Base-by-base conservation (phyloP, 2,797 vertebrate species). In the Lithobates sylvaticus region DNA sequence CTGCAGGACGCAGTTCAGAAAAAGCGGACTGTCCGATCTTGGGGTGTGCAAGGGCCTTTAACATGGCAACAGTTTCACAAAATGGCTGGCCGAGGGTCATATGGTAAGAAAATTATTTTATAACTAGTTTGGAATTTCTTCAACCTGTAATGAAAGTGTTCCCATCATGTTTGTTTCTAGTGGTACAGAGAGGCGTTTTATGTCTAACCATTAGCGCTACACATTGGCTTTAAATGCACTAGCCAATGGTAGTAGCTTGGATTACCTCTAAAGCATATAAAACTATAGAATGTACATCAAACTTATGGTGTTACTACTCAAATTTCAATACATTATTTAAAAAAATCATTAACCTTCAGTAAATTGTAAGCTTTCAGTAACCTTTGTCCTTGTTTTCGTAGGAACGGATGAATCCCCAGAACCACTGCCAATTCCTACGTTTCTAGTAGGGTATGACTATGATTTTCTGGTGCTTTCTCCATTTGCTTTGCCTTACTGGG, bases 61-160 rank as follows among this genome's bases (percentile, higher is more conserved):
- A 99, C 98, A 58, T 99, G 98, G 98, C 98, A 99, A 88, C 98
- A 99, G 90, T 99, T 99, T 89, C 98, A 99, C 94, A 99, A 99
- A 91, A 99, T 99, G 97, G 98, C 98, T 90, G 98, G 98, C 88
- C 97, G 98, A 86, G 98, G 98, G 89, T 98, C 98, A 83, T 99
- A 99, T 0, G 98, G 98, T 99, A 96, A 96, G 91, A 18, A 29
- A 12, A 2, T 15, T 0, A 26, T 65, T 67, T 65, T 65, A 34
- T 29, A 16, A 32, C 16, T 34, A n/a, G 34, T 12, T 34, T 2
- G 5, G 2, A n/a, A 6, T 18, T 1, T 72, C 39, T n/a, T 72
- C 9, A 39, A 5, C 50, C 16, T 16, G 47, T 50, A 50, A 50
- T 50, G 15, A 15, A 13, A 16, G 10, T 50, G 42, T 44, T 12